A percentile compares a stretch with the other conserved stretches of the same genome.
Evolutionary conservation across 2,797 vertebrate species (phyloP).

Genomic region (Bufotes viridis): DNA sequence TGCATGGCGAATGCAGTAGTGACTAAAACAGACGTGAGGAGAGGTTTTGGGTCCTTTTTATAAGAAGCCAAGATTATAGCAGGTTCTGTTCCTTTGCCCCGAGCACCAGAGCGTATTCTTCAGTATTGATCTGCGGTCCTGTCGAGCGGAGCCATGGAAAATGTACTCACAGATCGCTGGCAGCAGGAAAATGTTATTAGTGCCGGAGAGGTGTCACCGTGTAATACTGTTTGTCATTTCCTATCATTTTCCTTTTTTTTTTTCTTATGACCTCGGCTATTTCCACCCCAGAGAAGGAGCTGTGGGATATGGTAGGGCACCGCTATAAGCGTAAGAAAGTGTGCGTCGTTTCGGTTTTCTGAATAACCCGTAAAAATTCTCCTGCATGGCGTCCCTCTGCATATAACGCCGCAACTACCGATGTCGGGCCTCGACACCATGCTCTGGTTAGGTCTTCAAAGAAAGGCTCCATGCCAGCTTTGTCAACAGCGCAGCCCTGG

Average conservation of each 20-base stretch:
- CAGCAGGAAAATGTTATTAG: neutral
- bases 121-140: neutral
- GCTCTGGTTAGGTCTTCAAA: constrained; percentile 34
- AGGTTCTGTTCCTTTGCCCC: neutral
- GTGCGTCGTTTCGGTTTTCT: neutral
- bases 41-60: no score
- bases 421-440: constrained; percentile 31
- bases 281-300: no score
- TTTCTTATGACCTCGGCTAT: neutral
- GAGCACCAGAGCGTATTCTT: neutral
- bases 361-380: neutral
- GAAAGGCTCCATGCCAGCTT: constrained; percentile 6
- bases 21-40: no score
- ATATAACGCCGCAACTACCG: neutral
- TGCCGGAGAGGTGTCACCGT: neutral
- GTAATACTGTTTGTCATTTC: neutral
- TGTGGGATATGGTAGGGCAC: neutral
- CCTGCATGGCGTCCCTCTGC: constrained; percentile 1
- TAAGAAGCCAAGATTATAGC: neutral
- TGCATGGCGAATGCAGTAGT: no score
- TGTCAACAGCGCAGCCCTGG: neutral
- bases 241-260: neutral
- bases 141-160: neutral
- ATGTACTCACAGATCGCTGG: neutral
- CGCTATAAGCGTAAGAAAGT: neutral